phyloP scores from a whole-genome alignment of 2,797 vertebrate species.

The Alauda arvensis region DNA sequence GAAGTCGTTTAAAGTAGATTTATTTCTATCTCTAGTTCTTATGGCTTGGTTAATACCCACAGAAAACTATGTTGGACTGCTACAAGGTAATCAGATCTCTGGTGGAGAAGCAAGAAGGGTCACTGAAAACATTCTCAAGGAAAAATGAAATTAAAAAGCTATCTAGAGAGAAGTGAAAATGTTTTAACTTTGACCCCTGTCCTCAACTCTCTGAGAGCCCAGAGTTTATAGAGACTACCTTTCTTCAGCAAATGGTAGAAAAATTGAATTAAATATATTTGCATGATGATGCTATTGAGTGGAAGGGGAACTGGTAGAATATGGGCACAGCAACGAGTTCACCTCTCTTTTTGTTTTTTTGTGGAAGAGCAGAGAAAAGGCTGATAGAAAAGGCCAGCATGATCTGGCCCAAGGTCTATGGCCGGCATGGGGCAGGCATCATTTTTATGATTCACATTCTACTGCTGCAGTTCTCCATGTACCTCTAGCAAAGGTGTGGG shows the following conservation, averaged over 20 bases:
- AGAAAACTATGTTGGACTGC: constrained; percentile 8
- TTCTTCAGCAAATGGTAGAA: neutral
- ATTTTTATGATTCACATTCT: constrained; percentile 2
- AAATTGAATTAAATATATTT: neutral
- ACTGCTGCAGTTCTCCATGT: rapidly evolving
- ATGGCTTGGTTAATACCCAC: neutral
- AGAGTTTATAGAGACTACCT: neutral
- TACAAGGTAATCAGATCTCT: neutral
- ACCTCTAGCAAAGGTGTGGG: neutral
- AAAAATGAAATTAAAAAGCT: neutral
- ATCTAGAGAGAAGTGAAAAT: neutral
- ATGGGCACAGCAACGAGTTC: neutral
- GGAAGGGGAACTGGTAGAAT: neutral
- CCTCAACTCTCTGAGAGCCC: neutral
- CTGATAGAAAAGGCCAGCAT: neutral
- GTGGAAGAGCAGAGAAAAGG: neutral
- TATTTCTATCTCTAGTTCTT: neutral
- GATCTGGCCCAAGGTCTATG: neutral
- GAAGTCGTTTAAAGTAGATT: neutral
- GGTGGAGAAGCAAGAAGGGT: neutral
- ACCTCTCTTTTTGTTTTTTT: neutral
- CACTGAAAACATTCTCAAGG: neutral
- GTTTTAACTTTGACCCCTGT: neutral
- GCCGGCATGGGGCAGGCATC: neutral
- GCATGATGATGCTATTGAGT: neutral